phyloP scores from a whole-genome alignment of 2,888 invertebrate genomes.

The Subacronicta megacephala region DNA sequence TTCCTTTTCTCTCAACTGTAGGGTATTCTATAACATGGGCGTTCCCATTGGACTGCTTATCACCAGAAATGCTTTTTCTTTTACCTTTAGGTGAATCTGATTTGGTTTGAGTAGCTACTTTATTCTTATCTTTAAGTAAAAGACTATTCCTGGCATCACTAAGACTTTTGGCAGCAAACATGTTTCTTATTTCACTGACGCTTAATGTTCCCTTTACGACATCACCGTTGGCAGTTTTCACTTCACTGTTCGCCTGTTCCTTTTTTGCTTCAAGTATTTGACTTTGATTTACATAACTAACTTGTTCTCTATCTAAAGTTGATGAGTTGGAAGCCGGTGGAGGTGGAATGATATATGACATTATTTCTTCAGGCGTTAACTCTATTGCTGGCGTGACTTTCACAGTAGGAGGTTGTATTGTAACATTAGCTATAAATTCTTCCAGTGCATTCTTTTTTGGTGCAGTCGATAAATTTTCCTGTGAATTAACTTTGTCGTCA shows the following conservation, averaged over 20 bases:
- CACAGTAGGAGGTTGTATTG: conserved; percentile 94
- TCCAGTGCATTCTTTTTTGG: conserved; percentile 92
- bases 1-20: conserved; percentile 92
- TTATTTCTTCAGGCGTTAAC: conserved; percentile 94
- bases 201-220: conserved; percentile 90
- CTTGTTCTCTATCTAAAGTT: conserved; percentile 81
- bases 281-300: conserved; percentile 79
- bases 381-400: conserved; percentile 93
- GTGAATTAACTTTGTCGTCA: conserved; percentile 87
- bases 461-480: conserved; percentile 69
- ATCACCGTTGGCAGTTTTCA: conserved; percentile 81
- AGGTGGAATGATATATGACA: conserved; percentile 95
- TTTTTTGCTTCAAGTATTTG: conserved; percentile 76
- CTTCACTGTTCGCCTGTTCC: conserved; percentile 64
- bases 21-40: conserved; percentile 92
- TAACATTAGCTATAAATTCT: conserved; percentile 94
- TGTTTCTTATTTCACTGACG: conserved; percentile 87
- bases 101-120: conserved; percentile 72
- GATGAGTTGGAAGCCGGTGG: conserved; percentile 90
- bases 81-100: conserved; percentile 84
- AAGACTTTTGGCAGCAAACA: conserved; percentile 85
- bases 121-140: conserved; percentile 83
- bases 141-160: conserved; percentile 88
- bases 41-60: conserved; percentile 81
- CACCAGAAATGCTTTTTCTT: conserved; percentile 78